Evolutionary conservation across 1,140 invertebrate species (phyloP).

Genomic region (Drosophila lini): DNA sequence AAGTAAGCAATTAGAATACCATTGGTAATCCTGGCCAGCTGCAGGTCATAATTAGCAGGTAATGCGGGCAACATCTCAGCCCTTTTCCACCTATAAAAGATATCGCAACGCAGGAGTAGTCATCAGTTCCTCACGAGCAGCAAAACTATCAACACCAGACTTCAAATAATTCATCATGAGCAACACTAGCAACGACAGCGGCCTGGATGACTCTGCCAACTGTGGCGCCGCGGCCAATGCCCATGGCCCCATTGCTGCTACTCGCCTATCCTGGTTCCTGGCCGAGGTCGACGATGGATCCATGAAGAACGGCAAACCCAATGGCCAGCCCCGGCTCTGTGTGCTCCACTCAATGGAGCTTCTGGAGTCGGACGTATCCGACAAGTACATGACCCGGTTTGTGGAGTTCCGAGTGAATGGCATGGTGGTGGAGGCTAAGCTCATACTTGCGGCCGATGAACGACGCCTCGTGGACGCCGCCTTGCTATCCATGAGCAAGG

Average conservation of each 20-base stretch:
- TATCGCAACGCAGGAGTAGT: not conserved
- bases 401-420: slow-evolving; percentile 65
- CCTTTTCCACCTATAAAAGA: slow-evolving; percentile 41
- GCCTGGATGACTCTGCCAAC: slow-evolving; percentile 57
- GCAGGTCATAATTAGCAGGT: not conserved
- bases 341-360: slow-evolving; percentile 75
- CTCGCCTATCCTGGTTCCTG: slow-evolving; percentile 76
- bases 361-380: slow-evolving; percentile 59
- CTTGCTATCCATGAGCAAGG: slow-evolving; percentile 48
- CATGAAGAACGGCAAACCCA: slow-evolving; percentile 36
- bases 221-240: slow-evolving; percentile 21
- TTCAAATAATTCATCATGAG: slow-evolving; percentile 36
- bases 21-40: not conserved
- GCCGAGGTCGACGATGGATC: slow-evolving; percentile 71
- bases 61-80: not conserved
- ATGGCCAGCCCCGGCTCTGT: slow-evolving; percentile 42
- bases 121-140: slow-evolving; percentile 43
- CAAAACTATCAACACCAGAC: slow-evolving; percentile 3
- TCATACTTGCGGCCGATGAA: slow-evolving; percentile 73
- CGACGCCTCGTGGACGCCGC: slow-evolving; percentile 63
- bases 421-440: slow-evolving; percentile 60
- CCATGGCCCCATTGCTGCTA: slow-evolving; percentile 26
- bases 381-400: slow-evolving; percentile 70
- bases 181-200: slow-evolving; percentile 62
- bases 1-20: slow-evolving; percentile 37